Evolutionary conservation across 2,113 vertebrate genomes (phyloP), one percentile per base, ranked within the genome.

Genomic region (Prochilodus magdalenae): DNA sequence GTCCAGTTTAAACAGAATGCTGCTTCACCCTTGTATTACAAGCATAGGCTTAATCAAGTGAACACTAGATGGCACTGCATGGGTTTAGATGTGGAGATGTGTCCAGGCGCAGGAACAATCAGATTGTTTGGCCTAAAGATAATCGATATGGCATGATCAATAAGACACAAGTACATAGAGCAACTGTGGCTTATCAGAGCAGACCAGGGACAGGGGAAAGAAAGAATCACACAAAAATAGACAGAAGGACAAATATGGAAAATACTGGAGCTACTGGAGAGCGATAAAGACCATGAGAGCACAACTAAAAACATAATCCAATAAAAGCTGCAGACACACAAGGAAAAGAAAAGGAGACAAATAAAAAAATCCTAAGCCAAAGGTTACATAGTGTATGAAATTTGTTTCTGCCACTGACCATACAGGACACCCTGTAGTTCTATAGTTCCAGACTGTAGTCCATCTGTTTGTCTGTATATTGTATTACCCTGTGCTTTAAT

Each of bases 71-170:
- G 33, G 66, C 67, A 71, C 65, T 71, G 40, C 16, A 79, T 71
- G 30, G 66, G 53, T 59, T 71, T 59, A 27, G 57, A 79, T 71
- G n/a, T 71, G 70, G 57, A 79, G 70, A 57, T 36, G 67, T 22
- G 47, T 49, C 62, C 53, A 84, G 78, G 67, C 57, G 73, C 75
- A 81, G 81, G 66, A 67, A 83, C 49, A 44, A 75, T 85, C 66
- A 78, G 70, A 88, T 80, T 49, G 80, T 62, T 72, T 80, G 65
- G 16, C 44, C 78, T 88, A 89, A 88, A 80, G 86, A 86, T 87
- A 89, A 92, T 92, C 91, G 84, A 92, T 93, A 77, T 26, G 5
- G 24, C 80, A 60, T n/a, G 73, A 49, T 82, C 73, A 49, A 76
- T 70, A 49, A 60, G 20, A 67, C 65, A 69, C 29, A 66, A 65